phyloP scores from a whole-genome alignment of 2,113 vertebrate genomes.

The Symphodus melops region DNA sequence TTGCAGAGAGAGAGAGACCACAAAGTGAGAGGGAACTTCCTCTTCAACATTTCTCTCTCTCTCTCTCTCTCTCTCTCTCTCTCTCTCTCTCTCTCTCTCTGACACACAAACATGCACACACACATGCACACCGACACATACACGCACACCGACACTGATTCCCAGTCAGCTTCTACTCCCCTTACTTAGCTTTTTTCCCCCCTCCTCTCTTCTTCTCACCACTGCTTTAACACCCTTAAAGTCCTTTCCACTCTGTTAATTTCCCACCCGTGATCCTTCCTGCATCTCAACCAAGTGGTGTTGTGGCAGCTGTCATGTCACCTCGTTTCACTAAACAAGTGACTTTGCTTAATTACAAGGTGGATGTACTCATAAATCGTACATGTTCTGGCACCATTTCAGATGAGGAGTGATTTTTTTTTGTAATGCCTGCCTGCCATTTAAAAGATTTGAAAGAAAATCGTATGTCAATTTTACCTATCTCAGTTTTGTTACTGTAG shows the following conservation, averaged over 20 bases:
- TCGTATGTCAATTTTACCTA: constrained; percentile 15
- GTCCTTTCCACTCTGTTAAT: constrained; percentile 61
- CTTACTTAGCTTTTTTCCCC: not conserved
- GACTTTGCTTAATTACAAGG: constrained; percentile 65
- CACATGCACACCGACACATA: not conserved
- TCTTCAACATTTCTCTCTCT: not conserved
- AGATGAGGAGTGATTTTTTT: constrained; percentile 38
- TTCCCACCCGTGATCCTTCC: constrained; percentile 46
- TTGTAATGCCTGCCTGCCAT: not conserved
- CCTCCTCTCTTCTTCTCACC: constrained; percentile 21
- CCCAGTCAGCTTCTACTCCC: not conserved
- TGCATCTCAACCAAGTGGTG: constrained; percentile 25
- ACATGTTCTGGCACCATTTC: constrained; percentile 31
- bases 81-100: not conserved
- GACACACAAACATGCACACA: not conserved
- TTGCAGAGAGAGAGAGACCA: constrained; percentile 11
- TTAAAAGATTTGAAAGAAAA: constrained; percentile 1
- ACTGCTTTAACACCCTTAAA: constrained; percentile 32
- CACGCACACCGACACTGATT: not conserved
- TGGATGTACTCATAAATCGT: constrained; percentile 64
- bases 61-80: not conserved
- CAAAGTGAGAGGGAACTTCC: constrained; percentile 20
- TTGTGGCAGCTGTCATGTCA: constrained; percentile 68
- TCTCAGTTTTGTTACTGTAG: not conserved
- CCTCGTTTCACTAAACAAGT: constrained; percentile 48